phyloP scores from a whole-genome alignment of 2,888 invertebrate genomes.

The Drosophila mercatorum region DNA sequence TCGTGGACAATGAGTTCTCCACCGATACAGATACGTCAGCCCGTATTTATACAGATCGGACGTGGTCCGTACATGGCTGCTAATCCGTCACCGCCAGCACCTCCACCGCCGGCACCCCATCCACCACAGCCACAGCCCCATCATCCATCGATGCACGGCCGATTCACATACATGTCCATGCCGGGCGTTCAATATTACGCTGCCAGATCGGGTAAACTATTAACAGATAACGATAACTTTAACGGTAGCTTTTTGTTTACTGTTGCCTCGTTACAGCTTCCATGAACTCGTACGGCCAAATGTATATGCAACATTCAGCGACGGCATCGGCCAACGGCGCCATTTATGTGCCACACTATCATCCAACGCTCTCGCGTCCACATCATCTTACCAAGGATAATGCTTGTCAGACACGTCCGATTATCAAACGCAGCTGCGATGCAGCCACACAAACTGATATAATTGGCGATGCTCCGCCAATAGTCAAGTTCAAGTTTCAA shows the following conservation, averaged over 20 bases:
- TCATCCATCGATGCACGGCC: constrained; percentile 2
- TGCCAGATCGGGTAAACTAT: constrained; percentile 42
- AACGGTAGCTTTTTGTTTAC: background rate
- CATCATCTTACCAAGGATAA: constrained; percentile 16
- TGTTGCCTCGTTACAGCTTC: constrained; percentile 41
- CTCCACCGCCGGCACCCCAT: background rate
- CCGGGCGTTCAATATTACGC: constrained; percentile 52
- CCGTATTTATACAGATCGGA: constrained; percentile 6
- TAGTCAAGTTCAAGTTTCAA: constrained; percentile 49
- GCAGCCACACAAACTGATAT: constrained; percentile 55
- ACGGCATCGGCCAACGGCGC: constrained; percentile 39
- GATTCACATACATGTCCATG: constrained; percentile 28
- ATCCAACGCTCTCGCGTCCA: background rate
- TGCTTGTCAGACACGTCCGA: constrained; percentile 33
- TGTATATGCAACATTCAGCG: constrained; percentile 42
- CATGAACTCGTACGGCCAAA: constrained; percentile 47
- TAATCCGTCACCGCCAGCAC: background rate
- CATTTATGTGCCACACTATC: constrained; percentile 22
- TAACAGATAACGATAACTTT: background rate
- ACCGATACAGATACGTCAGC: constrained; percentile 10
- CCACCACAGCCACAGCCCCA: background rate
- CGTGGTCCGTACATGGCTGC: constrained; percentile 10
- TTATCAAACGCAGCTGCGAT: constrained; percentile 34
- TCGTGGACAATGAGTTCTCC: constrained; percentile 55
- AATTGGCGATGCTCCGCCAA: constrained; percentile 27